Conservation (phyloP, 2,113 vertebrate genomes). For the Poicephalus meyeri region DNA sequence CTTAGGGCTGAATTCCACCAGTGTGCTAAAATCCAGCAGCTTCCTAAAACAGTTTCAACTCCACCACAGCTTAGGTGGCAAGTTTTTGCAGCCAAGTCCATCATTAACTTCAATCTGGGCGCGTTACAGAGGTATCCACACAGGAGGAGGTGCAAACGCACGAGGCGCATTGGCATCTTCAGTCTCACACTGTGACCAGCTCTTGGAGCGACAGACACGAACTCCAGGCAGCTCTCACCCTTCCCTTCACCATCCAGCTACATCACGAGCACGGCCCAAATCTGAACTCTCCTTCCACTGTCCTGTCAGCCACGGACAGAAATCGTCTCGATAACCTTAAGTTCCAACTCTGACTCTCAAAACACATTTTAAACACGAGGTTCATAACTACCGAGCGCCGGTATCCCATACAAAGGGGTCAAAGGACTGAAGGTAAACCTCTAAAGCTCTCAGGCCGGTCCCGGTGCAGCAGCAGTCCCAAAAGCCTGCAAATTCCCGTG, state of each 20-base stretch:
- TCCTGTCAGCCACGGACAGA: fast-evolving
- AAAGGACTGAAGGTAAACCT: fast-evolving
- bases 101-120: fast-evolving
- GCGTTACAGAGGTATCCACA: not conserved
- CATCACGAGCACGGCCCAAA: not conserved
- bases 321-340: not conserved
- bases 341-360: not conserved
- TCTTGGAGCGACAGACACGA: fast-evolving
- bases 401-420: fast-evolving
- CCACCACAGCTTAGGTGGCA: not conserved
- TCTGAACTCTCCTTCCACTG: not conserved
- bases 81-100: not conserved
- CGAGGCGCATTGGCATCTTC: fast-evolving
- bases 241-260: not conserved
- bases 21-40: not conserved
- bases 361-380: not conserved
- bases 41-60: not conserved
- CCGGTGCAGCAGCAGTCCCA: fast-evolving
- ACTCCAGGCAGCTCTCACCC: not conserved
- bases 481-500: fast-evolving
- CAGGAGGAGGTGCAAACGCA: fast-evolving
- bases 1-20: not conserved
- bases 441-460: fast-evolving
- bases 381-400: fast-evolving
- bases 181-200: not conserved